Evolutionary conservation across 2,888 invertebrate genomes (phyloP).

Genomic region (Mechanitis mazaeus): DNA sequence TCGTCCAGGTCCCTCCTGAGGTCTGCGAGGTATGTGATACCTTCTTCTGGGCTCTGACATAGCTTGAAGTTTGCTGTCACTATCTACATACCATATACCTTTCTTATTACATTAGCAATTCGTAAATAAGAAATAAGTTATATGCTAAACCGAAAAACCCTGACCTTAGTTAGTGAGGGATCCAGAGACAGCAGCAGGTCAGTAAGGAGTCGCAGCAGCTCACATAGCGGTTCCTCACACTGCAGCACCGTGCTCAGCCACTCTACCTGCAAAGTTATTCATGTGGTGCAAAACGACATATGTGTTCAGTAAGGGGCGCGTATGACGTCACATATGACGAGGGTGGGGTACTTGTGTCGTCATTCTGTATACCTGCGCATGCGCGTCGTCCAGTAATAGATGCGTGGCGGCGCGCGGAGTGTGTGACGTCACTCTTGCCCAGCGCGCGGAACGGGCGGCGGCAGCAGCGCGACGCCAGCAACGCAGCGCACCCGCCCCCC

Average conservation of each 20-base stretch:
- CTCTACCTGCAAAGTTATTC: constrained; percentile 45
- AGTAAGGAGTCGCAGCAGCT: constrained; percentile 56
- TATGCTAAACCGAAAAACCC: no score
- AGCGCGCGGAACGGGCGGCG: constrained; percentile 39
- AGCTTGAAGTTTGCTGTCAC: constrained; percentile 55
- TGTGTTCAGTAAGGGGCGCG: not conserved
- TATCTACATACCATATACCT: constrained; percentile 36
- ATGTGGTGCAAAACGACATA: no score
- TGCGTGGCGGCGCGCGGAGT: constrained; percentile 39
- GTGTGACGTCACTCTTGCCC: constrained; percentile 40
- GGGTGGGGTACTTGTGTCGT: not conserved
- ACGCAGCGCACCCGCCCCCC: constrained; percentile 37
- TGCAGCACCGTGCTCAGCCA: constrained; percentile 59
- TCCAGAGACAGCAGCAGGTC: constrained; percentile 58
- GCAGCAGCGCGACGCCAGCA: constrained; percentile 45
- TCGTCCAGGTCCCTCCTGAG: constrained; percentile 55
- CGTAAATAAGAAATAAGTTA: constrained; percentile 1
- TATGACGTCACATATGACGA: not conserved
- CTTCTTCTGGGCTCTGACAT: constrained; percentile 51
- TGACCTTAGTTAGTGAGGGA: constrained; percentile 58
- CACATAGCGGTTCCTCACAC: constrained; percentile 51
- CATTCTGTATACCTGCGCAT: constrained; percentile 34
- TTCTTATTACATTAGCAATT: no score
- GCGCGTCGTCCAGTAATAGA: constrained; percentile 41
- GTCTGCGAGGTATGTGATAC: constrained; percentile 47